Evolutionary conservation across 2,113 vertebrate genomes (phyloP), one percentile per base, ranked within the genome.

Genomic region (Heterochromis multidens): DNA sequence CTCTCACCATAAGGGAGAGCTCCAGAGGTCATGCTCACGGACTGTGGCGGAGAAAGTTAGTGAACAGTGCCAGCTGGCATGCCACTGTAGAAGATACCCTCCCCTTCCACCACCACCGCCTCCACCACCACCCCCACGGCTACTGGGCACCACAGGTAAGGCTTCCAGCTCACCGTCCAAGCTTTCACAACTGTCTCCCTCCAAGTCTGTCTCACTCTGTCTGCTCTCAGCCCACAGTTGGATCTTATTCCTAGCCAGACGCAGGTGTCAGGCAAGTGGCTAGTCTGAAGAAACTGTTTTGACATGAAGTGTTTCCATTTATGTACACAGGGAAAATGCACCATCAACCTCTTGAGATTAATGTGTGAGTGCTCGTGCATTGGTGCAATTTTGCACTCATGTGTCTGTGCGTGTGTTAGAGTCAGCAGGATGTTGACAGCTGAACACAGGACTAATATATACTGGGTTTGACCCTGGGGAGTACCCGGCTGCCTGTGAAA

Each of bases 21-120:
- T 97, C 91, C 98, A 99, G 97, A 97, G 97, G 95, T 97, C 97
- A 96, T 99, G 98, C 92, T 97, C 97, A 91, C 98, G 95, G 95
- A 95, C 96, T 87, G 95, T 95, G 95, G 95, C 91, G 83, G 96
- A 97, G 84, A 96, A 96, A 92, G 95, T 96, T 94, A 96, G 96
- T n/a, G 96, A 97, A 91, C 97, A 95, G 93, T 98, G 97, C 95
- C 97, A 97, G 93, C 93, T 97, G 91, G 90, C 97, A 86, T 99
- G 98, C 95, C 97, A 97, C 88, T 98, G 98, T 96, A 96, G 97
- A 94, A 97, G 96, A 84, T 98, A 98, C 62, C 97, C 97, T 57
- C 97, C 95, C 4, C 95, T 98, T 29, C 98, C 98, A 43, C 98
- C 98, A 0, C 98, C 98, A 0, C 98, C 98, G 0, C 98, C 98